These are phyloP conservation scores for Hydrolagus colliei DNA, from an alignment of 2,797 vertebrate genomes.

Conservation along the genomic window DNA sequence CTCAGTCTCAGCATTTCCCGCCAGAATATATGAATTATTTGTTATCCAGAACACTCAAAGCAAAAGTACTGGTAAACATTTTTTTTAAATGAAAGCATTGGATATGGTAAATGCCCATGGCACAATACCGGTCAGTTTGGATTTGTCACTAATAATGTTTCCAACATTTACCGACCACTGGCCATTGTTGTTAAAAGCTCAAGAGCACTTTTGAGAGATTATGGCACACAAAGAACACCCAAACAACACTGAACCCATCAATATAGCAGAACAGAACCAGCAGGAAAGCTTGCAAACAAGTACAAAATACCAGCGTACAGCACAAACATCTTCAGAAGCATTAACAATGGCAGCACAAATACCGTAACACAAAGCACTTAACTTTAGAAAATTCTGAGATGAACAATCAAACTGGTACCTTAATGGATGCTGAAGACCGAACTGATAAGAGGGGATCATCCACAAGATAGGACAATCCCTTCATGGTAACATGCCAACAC, in stretches of 20 bases:
- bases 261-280: constrained; percentile 1
- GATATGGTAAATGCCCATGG: not conserved
- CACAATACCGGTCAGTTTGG: not conserved
- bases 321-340: constrained; percentile 14
- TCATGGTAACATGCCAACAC: constrained; percentile 36
- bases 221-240: not conserved
- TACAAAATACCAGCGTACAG: constrained; percentile 3
- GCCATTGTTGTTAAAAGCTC: not conserved
- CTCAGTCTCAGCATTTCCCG: not conserved
- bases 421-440: constrained; percentile 37
- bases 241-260: not conserved
- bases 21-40: not conserved
- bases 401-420: constrained; percentile 17
- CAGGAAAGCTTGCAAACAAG: constrained; percentile 20
- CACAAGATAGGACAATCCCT: constrained; percentile 38
- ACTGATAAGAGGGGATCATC: constrained; percentile 41
- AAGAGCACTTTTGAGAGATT: not conserved
- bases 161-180: not conserved
- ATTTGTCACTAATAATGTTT: not conserved
- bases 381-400: constrained; percentile 21
- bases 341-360: constrained; percentile 9
- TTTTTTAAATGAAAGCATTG: not conserved
- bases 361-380: constrained; percentile 14
- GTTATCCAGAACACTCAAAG: not conserved
- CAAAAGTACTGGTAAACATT: not conserved